Evolutionary conservation across 1,140 invertebrate species (phyloP).

Genomic region (Dreissena polymorpha): DNA sequence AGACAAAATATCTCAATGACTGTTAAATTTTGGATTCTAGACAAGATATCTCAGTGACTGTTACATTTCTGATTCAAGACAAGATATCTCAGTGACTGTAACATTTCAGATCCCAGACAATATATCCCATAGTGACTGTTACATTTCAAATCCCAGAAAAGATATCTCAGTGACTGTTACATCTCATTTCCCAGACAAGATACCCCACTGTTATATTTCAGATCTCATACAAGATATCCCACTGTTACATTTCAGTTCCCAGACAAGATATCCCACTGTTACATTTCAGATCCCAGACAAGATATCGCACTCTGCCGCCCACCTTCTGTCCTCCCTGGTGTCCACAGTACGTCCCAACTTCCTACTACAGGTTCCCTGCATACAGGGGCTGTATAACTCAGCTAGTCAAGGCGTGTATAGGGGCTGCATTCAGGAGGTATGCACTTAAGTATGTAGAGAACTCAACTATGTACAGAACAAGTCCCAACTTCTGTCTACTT

Average conservation of each 20-base stretch:
- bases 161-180: constrained; percentile 72
- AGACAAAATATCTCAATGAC: too few species aligned
- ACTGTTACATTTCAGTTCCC: constrained; percentile 57
- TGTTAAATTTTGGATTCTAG: too few species aligned
- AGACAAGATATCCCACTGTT: too few species aligned
- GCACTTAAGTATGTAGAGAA: constrained; percentile 2
- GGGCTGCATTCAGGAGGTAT: constrained; percentile 78
- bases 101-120: constrained; percentile 58
- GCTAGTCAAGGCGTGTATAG: constrained; percentile 80
- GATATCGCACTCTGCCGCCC: constrained; percentile 83
- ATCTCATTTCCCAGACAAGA: too few species aligned
- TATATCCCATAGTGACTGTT: too few species aligned
- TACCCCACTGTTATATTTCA: too few species aligned
- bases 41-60: too few species aligned
- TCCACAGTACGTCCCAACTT: constrained; percentile 82
- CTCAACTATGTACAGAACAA: background rate
- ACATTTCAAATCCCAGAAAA: constrained; percentile 79
- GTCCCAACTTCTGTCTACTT: background rate
- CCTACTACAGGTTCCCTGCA: constrained; percentile 80
- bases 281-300: constrained; percentile 79
- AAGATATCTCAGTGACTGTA: background rate
- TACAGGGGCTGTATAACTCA: constrained; percentile 80
- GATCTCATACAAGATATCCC: too few species aligned
- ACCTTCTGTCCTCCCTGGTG: constrained; percentile 83
- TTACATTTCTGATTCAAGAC: too few species aligned